A percentile compares a stretch with the other conserved stretches of the same genome.
Evolutionary conservation across 2,113 vertebrate species (phyloP).

Genomic region (Phasianus colchicus): DNA sequence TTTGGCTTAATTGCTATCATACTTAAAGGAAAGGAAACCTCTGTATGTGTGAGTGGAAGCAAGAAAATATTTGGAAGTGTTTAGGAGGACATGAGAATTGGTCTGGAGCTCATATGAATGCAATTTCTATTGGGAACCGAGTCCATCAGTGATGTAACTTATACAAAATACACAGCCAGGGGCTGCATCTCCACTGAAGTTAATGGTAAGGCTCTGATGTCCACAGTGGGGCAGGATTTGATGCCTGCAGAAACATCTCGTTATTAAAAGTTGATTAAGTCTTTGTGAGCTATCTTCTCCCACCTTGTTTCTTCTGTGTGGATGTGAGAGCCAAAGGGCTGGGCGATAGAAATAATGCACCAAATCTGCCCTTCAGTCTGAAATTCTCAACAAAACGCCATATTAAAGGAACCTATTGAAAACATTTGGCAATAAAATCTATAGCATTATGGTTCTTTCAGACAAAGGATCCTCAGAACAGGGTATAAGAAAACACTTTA

Average conservation of each 20-base stretch:
- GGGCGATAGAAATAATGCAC: background rate
- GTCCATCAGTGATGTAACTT: slow-evolving; percentile 42
- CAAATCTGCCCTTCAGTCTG: background rate
- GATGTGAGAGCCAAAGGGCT: background rate
- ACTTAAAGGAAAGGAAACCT: background rate
- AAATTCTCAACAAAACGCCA: background rate
- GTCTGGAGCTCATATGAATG: background rate
- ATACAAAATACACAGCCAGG: background rate
- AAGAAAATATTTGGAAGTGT: background rate
- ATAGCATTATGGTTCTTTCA: background rate
- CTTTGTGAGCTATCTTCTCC: background rate
- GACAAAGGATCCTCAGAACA: slow-evolving; percentile 21
- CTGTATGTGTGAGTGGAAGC: background rate
- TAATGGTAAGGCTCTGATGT: slow-evolving; percentile 2
- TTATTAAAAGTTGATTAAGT: slow-evolving; percentile 38
- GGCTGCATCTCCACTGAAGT: background rate
- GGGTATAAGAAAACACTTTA: background rate
- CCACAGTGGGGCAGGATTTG: background rate
- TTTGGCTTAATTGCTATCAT: background rate
- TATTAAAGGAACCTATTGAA: slow-evolving; percentile 57
- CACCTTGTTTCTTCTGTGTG: background rate
- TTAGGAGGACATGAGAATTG: background rate
- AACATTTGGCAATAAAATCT: slow-evolving; percentile 67
- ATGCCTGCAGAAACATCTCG: background rate
- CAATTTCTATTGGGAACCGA: slow-evolving; percentile 19